These are phyloP conservation scores for Dysidea cf. avara DNA, from an alignment of 37 sponge, comb jelly and placozoan genomes.

Conservation along the genomic window DNA sequence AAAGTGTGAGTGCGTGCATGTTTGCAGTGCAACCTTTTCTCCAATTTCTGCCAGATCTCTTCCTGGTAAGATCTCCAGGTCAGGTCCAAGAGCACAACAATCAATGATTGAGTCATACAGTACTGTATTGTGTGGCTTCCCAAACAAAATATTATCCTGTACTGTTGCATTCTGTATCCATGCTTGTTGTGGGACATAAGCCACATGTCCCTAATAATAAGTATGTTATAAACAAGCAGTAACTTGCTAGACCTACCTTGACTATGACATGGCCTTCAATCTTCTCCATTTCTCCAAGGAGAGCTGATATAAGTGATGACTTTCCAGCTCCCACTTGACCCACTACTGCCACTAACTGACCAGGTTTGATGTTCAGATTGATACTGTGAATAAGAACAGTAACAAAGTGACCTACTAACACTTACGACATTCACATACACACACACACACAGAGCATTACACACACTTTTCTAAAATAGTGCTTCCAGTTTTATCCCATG, in stretches of 20 bases:
- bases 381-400: constrained; percentile 37
- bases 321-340: constrained; percentile 99
- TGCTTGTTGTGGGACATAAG: constrained; percentile 95
- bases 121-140: constrained; percentile 36
- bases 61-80: constrained; percentile 93
- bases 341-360: constrained; percentile 94
- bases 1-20: too few relatives aligned
- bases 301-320: constrained; percentile 91
- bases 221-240: background rate
- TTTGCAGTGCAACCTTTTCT: constrained; percentile 96
- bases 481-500: constrained; percentile 71
- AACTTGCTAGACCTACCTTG: constrained; percentile 29
- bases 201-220: constrained; percentile 79
- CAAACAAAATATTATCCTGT: constrained; percentile 93
- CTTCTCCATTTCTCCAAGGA: constrained; percentile 98
- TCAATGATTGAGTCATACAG: constrained; percentile 59
- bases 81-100: constrained; percentile 90
- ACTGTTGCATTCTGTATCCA: constrained; percentile 98
- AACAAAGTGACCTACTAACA: too few relatives aligned
- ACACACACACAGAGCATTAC: constrained; percentile 10
- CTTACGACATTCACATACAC: background rate
- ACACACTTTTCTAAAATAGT: constrained; percentile 51
- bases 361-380: constrained; percentile 80
- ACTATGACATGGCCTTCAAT: constrained; percentile 65
- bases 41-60: constrained; percentile 99